phyloP scores from a whole-genome alignment of 2,797 vertebrate genomes.

The Pelodytes ibericus region DNA sequence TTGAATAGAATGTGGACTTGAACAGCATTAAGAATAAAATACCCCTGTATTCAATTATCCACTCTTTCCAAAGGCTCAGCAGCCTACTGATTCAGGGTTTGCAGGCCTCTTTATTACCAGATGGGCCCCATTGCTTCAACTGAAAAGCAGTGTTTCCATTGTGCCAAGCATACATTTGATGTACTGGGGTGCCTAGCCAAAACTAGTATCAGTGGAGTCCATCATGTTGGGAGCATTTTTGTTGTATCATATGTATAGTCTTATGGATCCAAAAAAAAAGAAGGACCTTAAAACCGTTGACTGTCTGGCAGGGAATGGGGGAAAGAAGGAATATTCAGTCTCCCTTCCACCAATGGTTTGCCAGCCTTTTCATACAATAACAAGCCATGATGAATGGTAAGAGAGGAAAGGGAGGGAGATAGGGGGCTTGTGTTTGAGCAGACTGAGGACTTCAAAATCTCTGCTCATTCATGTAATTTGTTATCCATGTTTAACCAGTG shows the following conservation, averaged over 20 bases:
- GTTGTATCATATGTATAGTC: too few species aligned
- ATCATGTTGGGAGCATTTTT: too few species aligned
- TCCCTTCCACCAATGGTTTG: background rate
- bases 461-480: background rate
- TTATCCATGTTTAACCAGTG: background rate
- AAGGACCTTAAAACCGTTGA: background rate
- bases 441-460: background rate
- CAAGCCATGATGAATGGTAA: constrained; percentile 13
- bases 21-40: too few species aligned
- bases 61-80: too few species aligned
- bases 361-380: constrained; percentile 2
- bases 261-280: too few species aligned
- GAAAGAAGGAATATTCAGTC: background rate
- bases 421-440: background rate
- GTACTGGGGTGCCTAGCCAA: background rate
- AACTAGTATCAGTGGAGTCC: background rate
- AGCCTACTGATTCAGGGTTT: too few species aligned
- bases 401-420: background rate
- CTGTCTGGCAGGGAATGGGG: background rate
- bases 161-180: background rate
- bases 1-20: too few species aligned
- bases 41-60: too few species aligned
- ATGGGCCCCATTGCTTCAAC: background rate
- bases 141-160: background rate
- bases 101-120: background rate